phyloP scores from a whole-genome alignment of 2,113 vertebrate species.

The Leucopsar rothschildi region DNA sequence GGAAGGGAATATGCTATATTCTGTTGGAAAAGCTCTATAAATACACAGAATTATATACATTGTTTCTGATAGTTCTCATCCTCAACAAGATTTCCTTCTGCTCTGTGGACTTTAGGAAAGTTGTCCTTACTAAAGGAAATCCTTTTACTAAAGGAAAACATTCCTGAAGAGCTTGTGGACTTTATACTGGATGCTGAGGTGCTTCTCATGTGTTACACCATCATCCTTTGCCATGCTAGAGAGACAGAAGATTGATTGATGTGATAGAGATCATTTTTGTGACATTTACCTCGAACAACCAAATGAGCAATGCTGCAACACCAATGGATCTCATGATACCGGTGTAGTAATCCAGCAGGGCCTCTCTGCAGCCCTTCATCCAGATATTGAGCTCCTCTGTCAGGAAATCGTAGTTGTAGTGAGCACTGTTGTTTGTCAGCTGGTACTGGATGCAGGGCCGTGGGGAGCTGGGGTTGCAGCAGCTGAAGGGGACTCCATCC shows the following conservation, averaged over 20 bases:
- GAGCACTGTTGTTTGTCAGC: slow-evolving; percentile 83
- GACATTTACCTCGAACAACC: slow-evolving; percentile 83
- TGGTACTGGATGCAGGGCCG: slow-evolving; percentile 86
- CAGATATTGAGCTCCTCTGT: slow-evolving; percentile 84
- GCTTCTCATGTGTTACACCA: accelerated
- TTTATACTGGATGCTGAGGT: background rate
- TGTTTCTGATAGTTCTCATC: background rate
- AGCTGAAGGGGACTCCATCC: slow-evolving; percentile 86
- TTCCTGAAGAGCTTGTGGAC: background rate
- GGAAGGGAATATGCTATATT: background rate
- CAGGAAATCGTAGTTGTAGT: slow-evolving; percentile 84
- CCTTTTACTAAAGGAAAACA: background rate
- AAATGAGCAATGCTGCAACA: slow-evolving; percentile 77
- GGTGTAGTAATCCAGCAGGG: slow-evolving; percentile 82
- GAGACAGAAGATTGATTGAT: background rate
- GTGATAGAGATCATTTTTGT: background rate
- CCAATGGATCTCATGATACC: slow-evolving; percentile 82
- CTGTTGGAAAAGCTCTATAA: background rate
- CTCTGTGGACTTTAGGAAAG: background rate
- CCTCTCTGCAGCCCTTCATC: slow-evolving; percentile 81
- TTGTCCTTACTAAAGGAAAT: background rate
- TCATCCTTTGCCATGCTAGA: background rate
- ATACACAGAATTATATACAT: background rate
- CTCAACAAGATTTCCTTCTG: background rate
- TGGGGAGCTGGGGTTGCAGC: slow-evolving; percentile 83